These are phyloP conservation scores for Muscicapa adusta DNA, from an alignment of 2,113 vertebrate genomes.

Conservation along the genomic window DNA sequence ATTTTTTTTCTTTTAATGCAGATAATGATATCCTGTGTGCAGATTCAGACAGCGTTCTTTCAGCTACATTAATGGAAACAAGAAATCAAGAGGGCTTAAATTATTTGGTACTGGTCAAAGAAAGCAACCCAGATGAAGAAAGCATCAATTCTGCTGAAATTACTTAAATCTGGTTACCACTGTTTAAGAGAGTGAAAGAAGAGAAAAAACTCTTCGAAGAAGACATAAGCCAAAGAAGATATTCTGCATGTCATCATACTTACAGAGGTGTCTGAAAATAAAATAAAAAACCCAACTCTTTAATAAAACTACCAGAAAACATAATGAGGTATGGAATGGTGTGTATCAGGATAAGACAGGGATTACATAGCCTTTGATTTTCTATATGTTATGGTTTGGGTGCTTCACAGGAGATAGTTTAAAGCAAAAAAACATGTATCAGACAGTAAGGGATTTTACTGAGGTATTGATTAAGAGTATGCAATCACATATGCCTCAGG, in stretches of 20 bases:
- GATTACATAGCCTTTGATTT: background rate
- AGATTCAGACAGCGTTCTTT: conserved; percentile 13
- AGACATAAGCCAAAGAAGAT: conserved; percentile 37
- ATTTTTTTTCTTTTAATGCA: background rate
- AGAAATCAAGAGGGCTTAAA: conserved; percentile 70
- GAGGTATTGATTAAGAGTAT: background rate
- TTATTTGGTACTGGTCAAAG: conserved; percentile 68
- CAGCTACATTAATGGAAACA: conserved; percentile 47
- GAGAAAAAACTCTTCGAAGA: conserved; percentile 34
- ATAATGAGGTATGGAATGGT: background rate
- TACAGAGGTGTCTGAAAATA: background rate
- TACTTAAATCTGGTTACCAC: background rate
- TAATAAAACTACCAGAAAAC: background rate
- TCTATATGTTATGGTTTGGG: background rate
- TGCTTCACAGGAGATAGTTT: background rate
- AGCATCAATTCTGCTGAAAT: conserved; percentile 18
- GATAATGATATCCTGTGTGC: background rate
- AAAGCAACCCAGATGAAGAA: background rate
- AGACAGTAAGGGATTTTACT: background rate
- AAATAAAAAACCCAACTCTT: background rate
- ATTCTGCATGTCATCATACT: background rate
- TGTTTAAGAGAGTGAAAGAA: conserved; percentile 3
- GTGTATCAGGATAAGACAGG: background rate
- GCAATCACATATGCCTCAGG: background rate
- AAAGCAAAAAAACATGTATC: background rate